phyloP scores from a whole-genome alignment of 1,140 invertebrate species.

The Ruditapes philippinarum region DNA sequence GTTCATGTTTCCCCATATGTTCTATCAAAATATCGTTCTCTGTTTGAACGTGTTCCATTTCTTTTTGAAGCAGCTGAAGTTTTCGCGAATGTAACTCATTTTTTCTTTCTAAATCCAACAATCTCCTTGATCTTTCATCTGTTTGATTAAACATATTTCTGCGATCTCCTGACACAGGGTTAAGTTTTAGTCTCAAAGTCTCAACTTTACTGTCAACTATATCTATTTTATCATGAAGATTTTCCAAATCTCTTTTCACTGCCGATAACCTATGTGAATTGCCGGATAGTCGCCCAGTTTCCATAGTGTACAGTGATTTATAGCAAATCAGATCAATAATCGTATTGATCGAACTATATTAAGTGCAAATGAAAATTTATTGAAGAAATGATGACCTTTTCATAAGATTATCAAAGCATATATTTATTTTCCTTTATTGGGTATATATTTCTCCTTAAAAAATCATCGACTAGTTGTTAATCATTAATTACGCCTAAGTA shows the following conservation, averaged over 20 bases:
- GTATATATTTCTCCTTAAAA: neutral
- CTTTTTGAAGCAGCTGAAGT: conserved; percentile 43
- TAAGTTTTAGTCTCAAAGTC: neutral
- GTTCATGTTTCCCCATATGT: neutral
- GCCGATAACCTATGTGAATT: conserved; percentile 13
- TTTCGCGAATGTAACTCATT: conserved; percentile 48
- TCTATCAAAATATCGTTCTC: conserved; percentile 12
- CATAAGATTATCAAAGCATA: conserved; percentile 8
- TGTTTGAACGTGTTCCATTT: conserved; percentile 28
- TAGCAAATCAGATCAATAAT: neutral
- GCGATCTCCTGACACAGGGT: neutral
- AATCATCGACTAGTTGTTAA: no score
- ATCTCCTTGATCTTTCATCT: neutral
- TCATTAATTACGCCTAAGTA: no score
- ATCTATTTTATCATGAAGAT: conserved; percentile 32
- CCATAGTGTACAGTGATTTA: conserved; percentile 9
- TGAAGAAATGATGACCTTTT: conserved; percentile 12
- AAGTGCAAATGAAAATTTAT: neutral
- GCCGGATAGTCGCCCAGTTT: neutral
- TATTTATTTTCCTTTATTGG: neutral
- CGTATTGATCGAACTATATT: neutral
- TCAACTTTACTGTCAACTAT: conserved; percentile 30
- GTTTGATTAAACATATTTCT: neutral
- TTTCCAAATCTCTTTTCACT: conserved; percentile 32
- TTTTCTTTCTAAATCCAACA: conserved; percentile 4